Evolutionary conservation across 2,797 vertebrate species (phyloP).

Genomic region (Gallinago stenura): DNA sequence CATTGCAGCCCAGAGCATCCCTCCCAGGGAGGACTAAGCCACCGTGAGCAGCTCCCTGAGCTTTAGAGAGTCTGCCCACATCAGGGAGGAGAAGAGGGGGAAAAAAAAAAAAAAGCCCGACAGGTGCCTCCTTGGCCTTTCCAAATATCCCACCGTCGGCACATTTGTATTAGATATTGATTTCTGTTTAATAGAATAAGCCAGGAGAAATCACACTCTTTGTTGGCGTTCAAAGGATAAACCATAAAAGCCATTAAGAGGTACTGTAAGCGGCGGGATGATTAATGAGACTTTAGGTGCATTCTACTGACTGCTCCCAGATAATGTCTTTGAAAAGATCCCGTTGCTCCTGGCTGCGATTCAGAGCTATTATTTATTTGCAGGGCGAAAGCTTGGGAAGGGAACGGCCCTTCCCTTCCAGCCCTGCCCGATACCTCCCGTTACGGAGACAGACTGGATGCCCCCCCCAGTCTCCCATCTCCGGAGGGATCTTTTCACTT

Average conservation of each 20-base stretch:
- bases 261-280: conserved; percentile 77
- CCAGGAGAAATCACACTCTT: conserved; percentile 79
- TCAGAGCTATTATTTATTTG: conserved; percentile 84
- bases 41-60: not conserved
- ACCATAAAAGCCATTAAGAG: conserved; percentile 84
- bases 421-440: conserved; percentile 28
- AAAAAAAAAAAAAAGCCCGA: not conserved
- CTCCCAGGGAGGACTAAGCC: not conserved
- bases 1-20: not conserved
- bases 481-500: not conserved
- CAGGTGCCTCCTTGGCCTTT: conserved; percentile 60
- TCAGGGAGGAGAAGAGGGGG: conserved; percentile 18
- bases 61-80: not conserved
- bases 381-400: conserved; percentile 77
- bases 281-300: conserved; percentile 80
- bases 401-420: conserved; percentile 28
- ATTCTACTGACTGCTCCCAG: conserved; percentile 78
- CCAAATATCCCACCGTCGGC: conserved; percentile 72
- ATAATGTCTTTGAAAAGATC: conserved; percentile 83
- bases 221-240: conserved; percentile 82
- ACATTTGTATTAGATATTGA: conserved; percentile 83
- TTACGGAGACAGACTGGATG: conserved; percentile 51
- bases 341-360: conserved; percentile 77
- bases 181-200: conserved; percentile 84
- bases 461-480: conserved; percentile 38